Evolutionary conservation across 30 jellyfish, hydroid and myxozoan genomes (phyloP).

Genomic region (Turritopsis rubra): DNA sequence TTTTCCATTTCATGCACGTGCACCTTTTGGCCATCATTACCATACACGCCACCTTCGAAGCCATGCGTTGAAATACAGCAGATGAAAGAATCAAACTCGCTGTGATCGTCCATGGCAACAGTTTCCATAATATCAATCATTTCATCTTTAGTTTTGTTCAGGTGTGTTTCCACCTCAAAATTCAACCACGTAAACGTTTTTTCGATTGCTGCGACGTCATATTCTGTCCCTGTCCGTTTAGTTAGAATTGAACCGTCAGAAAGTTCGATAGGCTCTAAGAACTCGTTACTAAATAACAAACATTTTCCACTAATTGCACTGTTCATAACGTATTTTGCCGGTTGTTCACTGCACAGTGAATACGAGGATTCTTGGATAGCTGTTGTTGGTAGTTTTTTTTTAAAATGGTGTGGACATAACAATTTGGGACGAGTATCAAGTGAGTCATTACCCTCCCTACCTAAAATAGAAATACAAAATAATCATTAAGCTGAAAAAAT

Average conservation of each 20-base stretch:
- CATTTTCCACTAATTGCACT: constrained; percentile 23
- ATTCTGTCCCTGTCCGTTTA: constrained; percentile 20
- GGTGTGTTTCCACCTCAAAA: background rate
- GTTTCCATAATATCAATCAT: background rate
- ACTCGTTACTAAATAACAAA: background rate
- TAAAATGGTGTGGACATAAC: background rate
- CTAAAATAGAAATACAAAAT: background rate
- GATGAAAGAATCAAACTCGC: constrained; percentile 20
- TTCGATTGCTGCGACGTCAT: background rate
- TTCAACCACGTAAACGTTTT: constrained; percentile 26
- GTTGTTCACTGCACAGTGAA: background rate
- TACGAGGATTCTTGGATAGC: background rate
- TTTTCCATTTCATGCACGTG: background rate
- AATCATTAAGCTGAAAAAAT: too few relatives aligned
- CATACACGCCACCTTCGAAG: constrained; percentile 29
- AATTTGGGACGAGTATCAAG: background rate
- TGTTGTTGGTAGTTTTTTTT: background rate
- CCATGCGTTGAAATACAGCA: constrained; percentile 38
- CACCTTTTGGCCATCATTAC: constrained; percentile 25
- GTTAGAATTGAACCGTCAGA: background rate
- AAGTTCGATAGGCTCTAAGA: background rate
- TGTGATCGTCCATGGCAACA: background rate
- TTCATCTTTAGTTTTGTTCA: background rate
- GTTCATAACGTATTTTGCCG: constrained; percentile 1
- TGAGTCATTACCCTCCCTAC: background rate